Evolutionary conservation across 2,113 vertebrate species (phyloP).

Genomic region (Ellobius talpinus): DNA sequence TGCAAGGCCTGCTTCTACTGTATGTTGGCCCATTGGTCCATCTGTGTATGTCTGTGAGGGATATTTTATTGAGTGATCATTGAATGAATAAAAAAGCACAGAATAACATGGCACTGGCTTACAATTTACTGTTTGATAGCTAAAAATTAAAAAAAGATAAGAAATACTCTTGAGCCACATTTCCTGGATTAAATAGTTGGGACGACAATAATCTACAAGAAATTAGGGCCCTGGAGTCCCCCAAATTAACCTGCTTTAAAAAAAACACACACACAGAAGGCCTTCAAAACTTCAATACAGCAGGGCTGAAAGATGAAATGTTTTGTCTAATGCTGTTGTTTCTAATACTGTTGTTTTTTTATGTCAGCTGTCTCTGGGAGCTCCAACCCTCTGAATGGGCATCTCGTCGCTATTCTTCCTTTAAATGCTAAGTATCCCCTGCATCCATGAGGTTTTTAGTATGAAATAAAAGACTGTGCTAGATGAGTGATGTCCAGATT

Average conservation of each 20-base stretch:
- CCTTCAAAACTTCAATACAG: background rate
- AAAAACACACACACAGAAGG: background rate
- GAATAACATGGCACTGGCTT: constrained; percentile 11
- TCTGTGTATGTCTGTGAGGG: background rate
- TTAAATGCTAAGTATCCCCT: background rate
- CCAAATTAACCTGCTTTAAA: background rate
- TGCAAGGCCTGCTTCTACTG: background rate
- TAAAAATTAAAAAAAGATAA: constrained; percentile 45
- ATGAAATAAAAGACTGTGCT: background rate
- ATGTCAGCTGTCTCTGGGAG: background rate
- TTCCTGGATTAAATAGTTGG: background rate
- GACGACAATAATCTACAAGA: background rate
- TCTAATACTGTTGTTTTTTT: background rate
- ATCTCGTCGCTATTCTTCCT: background rate
- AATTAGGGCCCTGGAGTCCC: background rate
- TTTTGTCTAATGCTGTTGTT: background rate
- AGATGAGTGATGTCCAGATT: background rate
- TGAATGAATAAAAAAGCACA: constrained; percentile 41
- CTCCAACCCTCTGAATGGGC: background rate
- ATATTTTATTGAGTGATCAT: background rate
- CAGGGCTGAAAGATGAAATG: background rate
- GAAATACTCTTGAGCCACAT: background rate
- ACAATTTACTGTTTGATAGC: constrained; percentile 50
- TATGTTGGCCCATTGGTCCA: background rate
- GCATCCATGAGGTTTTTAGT: background rate